Percentiles rank a stretch among this genome's conserved stretches.
Evolutionary conservation across 2,113 vertebrate genomes (phyloP).

Genomic region (Scatophagus argus): DNA sequence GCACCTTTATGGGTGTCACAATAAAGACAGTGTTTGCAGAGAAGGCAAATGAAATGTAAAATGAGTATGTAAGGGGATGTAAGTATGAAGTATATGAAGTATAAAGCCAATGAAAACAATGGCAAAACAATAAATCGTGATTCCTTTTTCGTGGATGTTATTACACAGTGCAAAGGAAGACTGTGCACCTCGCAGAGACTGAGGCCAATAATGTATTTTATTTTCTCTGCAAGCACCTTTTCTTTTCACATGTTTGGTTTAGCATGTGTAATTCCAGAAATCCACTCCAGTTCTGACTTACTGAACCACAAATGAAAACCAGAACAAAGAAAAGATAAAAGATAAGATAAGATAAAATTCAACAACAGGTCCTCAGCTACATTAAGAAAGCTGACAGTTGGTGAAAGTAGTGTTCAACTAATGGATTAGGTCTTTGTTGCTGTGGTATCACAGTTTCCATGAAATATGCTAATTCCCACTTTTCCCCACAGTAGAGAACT

Average conservation of each 20-base stretch:
- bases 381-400: not conserved
- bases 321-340: not conserved
- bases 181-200: not conserved
- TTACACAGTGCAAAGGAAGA: not conserved
- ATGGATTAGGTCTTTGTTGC: not conserved
- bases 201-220: not conserved
- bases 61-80: not conserved
- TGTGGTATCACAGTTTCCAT: not conserved
- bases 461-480: not conserved
- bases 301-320: not conserved
- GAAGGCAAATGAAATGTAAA: not conserved
- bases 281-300: not conserved
- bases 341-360: not conserved
- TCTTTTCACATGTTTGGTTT: not conserved
- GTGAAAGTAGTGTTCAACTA: not conserved
- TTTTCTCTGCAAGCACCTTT: not conserved
- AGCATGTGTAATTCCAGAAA: not conserved
- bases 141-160: not conserved
- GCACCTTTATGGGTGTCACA: too few relatives aligned
- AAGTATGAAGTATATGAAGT: not conserved
- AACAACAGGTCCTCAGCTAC: too few relatives aligned
- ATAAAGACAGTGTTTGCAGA: not conserved
- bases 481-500: not conserved
- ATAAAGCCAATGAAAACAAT: not conserved
- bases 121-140: not conserved